These are phyloP conservation scores for Palaemon carinicauda DNA, from an alignment of 1,140 invertebrate species.

Conservation along the genomic window DNA sequence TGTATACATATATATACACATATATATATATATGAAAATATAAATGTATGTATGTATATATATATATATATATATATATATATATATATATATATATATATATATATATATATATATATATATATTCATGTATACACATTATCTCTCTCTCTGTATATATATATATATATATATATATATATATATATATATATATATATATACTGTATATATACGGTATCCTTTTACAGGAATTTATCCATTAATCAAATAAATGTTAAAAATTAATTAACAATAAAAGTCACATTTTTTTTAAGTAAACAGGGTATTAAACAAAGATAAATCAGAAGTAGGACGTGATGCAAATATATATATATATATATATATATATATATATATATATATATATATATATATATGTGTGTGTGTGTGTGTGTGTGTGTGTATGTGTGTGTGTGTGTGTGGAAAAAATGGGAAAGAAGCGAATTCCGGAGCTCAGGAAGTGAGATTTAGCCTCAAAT, in stretches of 20 bases:
- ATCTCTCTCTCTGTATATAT: no score
- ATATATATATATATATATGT: background rate
- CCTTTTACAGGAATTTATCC: no score
- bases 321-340: no score
- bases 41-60: background rate
- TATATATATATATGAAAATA: background rate
- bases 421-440: background rate
- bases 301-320: no score
- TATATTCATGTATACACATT: no score
- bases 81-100: background rate
- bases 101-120: constrained; percentile 24
- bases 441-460: background rate
- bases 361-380: constrained; percentile 24
- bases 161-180: constrained; percentile 20
- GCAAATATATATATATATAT: constrained; percentile 29
- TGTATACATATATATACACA: background rate
- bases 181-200: background rate
- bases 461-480: no score
- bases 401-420: no score
- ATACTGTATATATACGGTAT: no score
- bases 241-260: no score
- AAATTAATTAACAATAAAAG: no score
- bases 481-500: no score
- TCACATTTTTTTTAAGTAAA: no score
- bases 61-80: background rate